Percentiles rank a stretch among this genome's conserved stretches.
Evolutionary conservation across 2,888 invertebrate species (phyloP).

Genomic region (Mylabris sibirica): DNA sequence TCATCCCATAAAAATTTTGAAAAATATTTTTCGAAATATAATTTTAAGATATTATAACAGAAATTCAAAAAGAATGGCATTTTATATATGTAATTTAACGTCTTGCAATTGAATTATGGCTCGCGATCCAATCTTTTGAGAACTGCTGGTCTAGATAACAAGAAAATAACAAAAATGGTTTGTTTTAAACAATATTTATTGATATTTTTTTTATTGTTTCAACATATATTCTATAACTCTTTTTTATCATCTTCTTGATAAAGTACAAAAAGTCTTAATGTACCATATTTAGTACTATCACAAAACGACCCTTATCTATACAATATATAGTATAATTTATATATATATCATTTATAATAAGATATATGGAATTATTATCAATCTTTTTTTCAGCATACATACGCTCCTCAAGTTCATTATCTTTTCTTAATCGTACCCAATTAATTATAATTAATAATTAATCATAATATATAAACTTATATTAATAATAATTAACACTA

Average conservation of each 20-base stretch:
- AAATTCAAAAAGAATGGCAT: no score
- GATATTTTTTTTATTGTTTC: not conserved
- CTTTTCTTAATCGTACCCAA: not conserved
- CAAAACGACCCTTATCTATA: slow-evolving; percentile 6
- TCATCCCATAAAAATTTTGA: no score
- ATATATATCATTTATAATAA: not conserved
- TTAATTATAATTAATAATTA: not conserved
- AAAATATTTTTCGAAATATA: no score
- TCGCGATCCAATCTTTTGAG: no score
- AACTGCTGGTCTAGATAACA: no score
- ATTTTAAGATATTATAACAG: no score
- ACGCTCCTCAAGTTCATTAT: not conserved
- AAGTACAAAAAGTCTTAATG: slow-evolving; percentile 4
- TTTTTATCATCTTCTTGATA: not conserved
- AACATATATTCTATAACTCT: not conserved
- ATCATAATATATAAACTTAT: not conserved
- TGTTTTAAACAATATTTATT: slow-evolving; percentile 1
- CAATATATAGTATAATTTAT: not conserved
- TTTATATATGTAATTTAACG: no score
- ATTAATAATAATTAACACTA: not conserved
- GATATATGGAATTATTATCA: not conserved
- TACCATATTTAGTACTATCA: slow-evolving; percentile 1
- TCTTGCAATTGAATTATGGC: no score
- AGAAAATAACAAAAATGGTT: not conserved
- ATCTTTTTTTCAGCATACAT: not conserved